Evolutionary conservation across 2,797 vertebrate species (phyloP).

Genomic region (Todus mexicanus): DNA sequence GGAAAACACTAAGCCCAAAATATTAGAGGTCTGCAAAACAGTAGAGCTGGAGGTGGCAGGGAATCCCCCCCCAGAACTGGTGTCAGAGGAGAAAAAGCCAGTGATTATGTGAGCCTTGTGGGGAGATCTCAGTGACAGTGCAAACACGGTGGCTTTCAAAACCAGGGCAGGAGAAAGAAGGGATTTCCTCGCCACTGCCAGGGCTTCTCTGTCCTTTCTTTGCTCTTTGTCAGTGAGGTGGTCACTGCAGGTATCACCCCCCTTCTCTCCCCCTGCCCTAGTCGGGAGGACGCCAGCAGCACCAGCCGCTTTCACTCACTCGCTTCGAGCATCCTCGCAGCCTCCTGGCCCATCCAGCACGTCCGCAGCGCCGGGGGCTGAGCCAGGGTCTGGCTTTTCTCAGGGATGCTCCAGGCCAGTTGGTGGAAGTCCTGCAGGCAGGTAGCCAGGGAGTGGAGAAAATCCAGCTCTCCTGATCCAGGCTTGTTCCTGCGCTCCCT

Average conservation of each 20-base stretch:
- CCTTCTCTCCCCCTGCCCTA: background rate
- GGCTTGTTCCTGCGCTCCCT: background rate
- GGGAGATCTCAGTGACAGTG: background rate
- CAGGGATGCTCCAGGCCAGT: background rate
- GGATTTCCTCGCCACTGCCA: background rate
- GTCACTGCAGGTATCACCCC: fast-evolving
- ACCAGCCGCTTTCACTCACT: background rate
- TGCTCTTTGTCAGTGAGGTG: fast-evolving
- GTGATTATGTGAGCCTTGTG: background rate
- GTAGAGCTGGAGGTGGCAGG: background rate
- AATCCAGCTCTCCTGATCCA: background rate
- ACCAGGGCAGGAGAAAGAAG: background rate
- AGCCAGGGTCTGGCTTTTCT: conserved; percentile 13
- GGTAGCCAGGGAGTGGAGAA: conserved; percentile 10
- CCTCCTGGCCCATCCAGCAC: background rate
- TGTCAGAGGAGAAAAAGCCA: background rate
- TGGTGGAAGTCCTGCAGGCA: conserved; percentile 48
- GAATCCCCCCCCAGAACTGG: background rate
- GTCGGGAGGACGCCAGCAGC: fast-evolving
- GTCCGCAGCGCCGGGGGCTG: fast-evolving
- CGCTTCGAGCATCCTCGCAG: background rate
- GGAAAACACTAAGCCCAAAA: background rate
- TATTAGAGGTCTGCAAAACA: background rate
- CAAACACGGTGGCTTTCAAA: background rate
- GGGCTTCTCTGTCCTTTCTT: background rate